Conservation (phyloP, 2,888 invertebrate species). For the Philereme vetulata region DNA sequence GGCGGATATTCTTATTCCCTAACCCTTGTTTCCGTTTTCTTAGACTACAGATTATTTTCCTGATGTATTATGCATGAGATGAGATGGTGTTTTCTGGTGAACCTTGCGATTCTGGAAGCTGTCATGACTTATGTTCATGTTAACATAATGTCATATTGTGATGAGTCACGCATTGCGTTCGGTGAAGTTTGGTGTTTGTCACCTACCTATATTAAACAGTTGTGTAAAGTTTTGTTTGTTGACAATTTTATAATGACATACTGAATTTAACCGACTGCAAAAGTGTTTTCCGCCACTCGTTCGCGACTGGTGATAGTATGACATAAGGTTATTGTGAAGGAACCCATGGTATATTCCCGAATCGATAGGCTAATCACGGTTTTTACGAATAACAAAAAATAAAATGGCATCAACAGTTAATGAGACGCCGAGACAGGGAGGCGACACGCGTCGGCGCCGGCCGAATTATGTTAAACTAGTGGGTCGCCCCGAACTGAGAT, state of each 20-base stretch:
- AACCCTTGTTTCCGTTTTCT: conserved; percentile 42
- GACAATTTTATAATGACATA: too few species aligned
- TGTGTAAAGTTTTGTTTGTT: too few species aligned
- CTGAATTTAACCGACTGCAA: too few species aligned
- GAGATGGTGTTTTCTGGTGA: conserved; percentile 36
- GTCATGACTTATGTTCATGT: conserved; percentile 31
- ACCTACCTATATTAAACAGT: too few species aligned
- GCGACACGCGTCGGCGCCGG: conserved; percentile 29
- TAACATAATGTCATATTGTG: too few species aligned
- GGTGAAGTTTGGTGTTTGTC: too few species aligned
- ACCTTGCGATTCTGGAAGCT: conserved; percentile 40
- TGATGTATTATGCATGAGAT: conserved; percentile 64
- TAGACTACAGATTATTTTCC: conserved; percentile 42
- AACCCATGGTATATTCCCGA: too few species aligned
- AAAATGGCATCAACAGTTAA: conserved; percentile 34
- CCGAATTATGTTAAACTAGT: conserved; percentile 5
- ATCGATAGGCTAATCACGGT: conserved; percentile 6
- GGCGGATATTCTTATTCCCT: conserved; percentile 39
- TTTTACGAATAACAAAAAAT: conserved; percentile 45
- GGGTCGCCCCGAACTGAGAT: too few species aligned
- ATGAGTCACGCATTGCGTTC: too few species aligned
- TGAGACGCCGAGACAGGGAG: conserved; percentile 39
- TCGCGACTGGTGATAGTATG: too few species aligned
- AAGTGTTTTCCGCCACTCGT: too few species aligned
- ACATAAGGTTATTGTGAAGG: too few species aligned